Percentiles rank a stretch among this genome's conserved stretches.
These are phyloP conservation scores for Pseudomugil gertrudae DNA, from an alignment of 2,797 vertebrate species.

Conservation along the genomic window DNA sequence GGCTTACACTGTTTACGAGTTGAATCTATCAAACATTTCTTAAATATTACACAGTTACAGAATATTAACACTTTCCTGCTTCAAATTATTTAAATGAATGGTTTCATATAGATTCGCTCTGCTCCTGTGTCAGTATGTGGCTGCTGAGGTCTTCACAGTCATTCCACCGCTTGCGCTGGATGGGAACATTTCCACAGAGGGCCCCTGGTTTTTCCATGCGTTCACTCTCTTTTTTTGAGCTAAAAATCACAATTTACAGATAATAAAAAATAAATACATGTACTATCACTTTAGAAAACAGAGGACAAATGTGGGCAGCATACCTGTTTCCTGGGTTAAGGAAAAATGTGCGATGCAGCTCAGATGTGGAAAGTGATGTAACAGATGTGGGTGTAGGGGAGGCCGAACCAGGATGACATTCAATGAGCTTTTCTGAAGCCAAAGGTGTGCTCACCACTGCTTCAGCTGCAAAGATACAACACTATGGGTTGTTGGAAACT, in stretches of 20 bases:
- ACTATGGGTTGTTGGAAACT: not conserved
- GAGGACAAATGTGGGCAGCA: not conserved
- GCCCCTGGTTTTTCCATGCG: slow-evolving; percentile 31
- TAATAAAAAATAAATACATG: not conserved
- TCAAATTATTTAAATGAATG: not conserved
- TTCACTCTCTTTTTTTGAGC: slow-evolving; percentile 44
- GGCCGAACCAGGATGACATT: slow-evolving; percentile 20
- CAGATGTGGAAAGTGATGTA: slow-evolving; percentile 34
- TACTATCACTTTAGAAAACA: not conserved
- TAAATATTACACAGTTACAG: slow-evolving; percentile 12
- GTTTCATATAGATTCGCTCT: slow-evolving; percentile 53
- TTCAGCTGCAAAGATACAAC: slow-evolving; percentile 56
- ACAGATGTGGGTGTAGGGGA: slow-evolving; percentile 39
- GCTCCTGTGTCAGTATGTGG: slow-evolving; percentile 21
- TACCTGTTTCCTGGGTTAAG: slow-evolving; percentile 66
- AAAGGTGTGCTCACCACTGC: slow-evolving; percentile 13
- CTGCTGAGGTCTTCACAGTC: slow-evolving; percentile 41
- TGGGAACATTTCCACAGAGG: slow-evolving; percentile 16
- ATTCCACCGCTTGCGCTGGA: slow-evolving; percentile 32
- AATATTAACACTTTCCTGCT: too few relatives aligned
- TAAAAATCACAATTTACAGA: slow-evolving; percentile 45
- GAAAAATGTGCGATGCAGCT: slow-evolving; percentile 43
- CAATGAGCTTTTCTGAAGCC: slow-evolving; percentile 42
- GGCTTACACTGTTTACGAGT: slow-evolving; percentile 24
- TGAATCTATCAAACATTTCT: too few relatives aligned